These are phyloP conservation scores for Parnassius apollo DNA, from an alignment of 2,888 invertebrate genomes.

Conservation along the genomic window DNA sequence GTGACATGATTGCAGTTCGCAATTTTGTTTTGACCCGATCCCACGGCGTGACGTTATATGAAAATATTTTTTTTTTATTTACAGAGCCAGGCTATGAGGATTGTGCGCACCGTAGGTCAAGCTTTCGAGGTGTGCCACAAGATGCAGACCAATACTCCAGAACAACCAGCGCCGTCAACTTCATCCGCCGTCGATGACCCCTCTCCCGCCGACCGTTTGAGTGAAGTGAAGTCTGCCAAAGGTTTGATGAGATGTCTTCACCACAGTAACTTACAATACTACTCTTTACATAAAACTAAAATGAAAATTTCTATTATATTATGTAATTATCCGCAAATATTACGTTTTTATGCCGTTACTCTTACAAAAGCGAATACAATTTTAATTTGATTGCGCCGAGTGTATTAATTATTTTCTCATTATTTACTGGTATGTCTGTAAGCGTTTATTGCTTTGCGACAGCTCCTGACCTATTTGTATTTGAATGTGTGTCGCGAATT, in stretches of 20 bases:
- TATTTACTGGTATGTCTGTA: background rate
- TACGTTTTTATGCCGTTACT: too few relatives aligned
- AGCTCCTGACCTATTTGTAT: background rate
- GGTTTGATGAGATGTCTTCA: conserved; percentile 44
- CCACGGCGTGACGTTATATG: too few relatives aligned
- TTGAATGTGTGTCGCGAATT: conserved; percentile 15
- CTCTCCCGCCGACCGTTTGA: background rate
- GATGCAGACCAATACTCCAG: conserved; percentile 84
- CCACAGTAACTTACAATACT: too few relatives aligned
- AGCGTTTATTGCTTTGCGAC: background rate
- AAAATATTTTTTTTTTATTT: conserved; percentile 31
- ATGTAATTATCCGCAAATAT: background rate
- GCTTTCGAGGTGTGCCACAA: conserved; percentile 99
- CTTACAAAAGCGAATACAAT: background rate
- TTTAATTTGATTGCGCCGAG: background rate
- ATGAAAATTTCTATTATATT: too few relatives aligned
- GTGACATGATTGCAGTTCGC: too few relatives aligned
- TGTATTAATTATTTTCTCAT: background rate
- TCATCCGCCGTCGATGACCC: conserved; percentile 60
- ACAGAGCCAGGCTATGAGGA: conserved; percentile 98
- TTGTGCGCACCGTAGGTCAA: conserved; percentile 98
- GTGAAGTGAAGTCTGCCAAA: conserved; percentile 40
- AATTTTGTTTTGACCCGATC: too few relatives aligned
- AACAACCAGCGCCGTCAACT: conserved; percentile 61
- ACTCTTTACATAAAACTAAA: too few relatives aligned